Conservation (phyloP, 2,888 invertebrate species). For the Perizoma flavofasciatum region DNA sequence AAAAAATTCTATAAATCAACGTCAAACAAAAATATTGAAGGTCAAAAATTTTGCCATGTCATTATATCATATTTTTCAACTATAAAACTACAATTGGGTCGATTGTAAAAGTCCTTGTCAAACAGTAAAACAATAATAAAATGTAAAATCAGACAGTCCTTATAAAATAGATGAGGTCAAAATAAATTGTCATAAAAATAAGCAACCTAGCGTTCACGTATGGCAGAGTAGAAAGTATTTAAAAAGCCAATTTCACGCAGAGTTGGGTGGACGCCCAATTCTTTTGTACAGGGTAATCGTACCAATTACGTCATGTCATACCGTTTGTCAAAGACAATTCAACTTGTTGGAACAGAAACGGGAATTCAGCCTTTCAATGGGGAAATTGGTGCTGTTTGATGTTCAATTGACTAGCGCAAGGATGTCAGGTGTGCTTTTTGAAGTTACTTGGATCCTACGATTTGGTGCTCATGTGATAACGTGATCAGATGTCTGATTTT, state of each 20-base stretch:
- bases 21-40: too few relatives aligned
- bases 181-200: conserved; percentile 2
- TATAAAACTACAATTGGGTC: too few relatives aligned
- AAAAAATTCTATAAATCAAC: too few relatives aligned
- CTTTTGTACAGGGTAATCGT: conserved; percentile 76
- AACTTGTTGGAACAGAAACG: conserved; percentile 30
- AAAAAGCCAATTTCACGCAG: conserved; percentile 80
- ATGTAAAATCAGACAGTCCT: too few relatives aligned
- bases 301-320: conserved; percentile 60
- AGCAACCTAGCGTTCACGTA: conserved; percentile 18
- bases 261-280: conserved; percentile 72
- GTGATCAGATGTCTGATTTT: too few relatives aligned
- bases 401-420: conserved; percentile 18
- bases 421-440: neutral
- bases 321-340: conserved; percentile 38
- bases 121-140: too few relatives aligned
- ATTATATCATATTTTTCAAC: too few relatives aligned
- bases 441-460: neutral
- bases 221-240: conserved; percentile 72
- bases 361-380: conserved; percentile 17
- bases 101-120: too few relatives aligned
- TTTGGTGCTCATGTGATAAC: neutral
- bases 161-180: too few relatives aligned
- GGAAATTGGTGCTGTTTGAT: conserved; percentile 13
- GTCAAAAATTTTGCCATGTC: too few relatives aligned